Evolutionary conservation across 1,140 invertebrate species (phyloP).

Genomic region (Zaprionus lachaisei): DNA sequence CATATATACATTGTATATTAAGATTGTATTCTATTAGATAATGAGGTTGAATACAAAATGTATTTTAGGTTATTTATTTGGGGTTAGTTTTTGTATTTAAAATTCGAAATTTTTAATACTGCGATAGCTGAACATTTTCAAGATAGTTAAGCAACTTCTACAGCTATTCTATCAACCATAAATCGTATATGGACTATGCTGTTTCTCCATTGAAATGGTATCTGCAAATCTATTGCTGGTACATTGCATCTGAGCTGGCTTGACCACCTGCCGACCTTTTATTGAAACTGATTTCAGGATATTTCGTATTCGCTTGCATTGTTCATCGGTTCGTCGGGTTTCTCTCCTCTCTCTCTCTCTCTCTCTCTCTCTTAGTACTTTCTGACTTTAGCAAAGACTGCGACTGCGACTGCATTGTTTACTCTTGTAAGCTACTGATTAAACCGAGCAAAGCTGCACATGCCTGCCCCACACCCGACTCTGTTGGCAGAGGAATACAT

Average conservation of each 20-base stretch:
- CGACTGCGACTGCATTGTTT: conserved; percentile 50
- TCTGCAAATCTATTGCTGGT: not conserved
- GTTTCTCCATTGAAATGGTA: not conserved
- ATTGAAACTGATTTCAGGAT: conserved; percentile 22
- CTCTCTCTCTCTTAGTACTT: conserved; percentile 6
- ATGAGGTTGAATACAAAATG: too few species aligned
- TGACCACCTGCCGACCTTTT: not conserved
- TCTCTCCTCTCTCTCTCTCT: conserved; percentile 2
- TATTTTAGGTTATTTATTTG: too few species aligned
- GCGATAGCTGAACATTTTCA: too few species aligned
- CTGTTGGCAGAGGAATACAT: conserved; percentile 45
- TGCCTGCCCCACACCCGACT: not conserved
- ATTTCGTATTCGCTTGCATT: conserved; percentile 28
- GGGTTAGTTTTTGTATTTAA: too few species aligned
- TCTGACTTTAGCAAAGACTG: conserved; percentile 23
- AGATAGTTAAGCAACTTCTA: too few species aligned
- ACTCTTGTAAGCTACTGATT: conserved; percentile 80
- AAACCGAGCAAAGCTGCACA: conserved; percentile 66
- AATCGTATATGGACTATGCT: not conserved
- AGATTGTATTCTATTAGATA: too few species aligned
- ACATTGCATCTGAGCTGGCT: not conserved
- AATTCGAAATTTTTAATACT: too few species aligned
- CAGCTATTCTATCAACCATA: not conserved
- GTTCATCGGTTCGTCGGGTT: conserved; percentile 7
- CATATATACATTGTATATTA: too few species aligned